Evolutionary conservation across 2,113 vertebrate genomes (phyloP), one percentile per base, ranked within the genome.

Genomic region (Muntiacus reevesi): DNA sequence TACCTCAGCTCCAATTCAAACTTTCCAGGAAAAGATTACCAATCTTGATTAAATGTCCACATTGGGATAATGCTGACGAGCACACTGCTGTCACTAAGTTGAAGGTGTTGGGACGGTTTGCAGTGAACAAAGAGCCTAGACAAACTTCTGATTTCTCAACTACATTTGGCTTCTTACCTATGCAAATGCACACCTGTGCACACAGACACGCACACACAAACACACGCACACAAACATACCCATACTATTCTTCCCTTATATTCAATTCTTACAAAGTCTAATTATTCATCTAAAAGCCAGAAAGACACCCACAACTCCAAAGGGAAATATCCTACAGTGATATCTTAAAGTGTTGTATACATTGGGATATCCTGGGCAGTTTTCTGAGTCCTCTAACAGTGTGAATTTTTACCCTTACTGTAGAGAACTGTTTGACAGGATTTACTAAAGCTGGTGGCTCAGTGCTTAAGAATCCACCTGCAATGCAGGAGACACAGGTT

Each of bases 91-190:
- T 85, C 67, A 47, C 36, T 47, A 40, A 21, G 1, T n/a, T 81
- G 7, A 55, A 55, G 7, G 5, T 21, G 28, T 21, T 40, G 1
- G 12, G 16, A 13, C 0, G 40, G 8, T 30, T 67, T 28, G 5
- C 12, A 81, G 11, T 74, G 36, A 88, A n/a, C 25, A 45, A 50
- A 3, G 0, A 27, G 2, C 13, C 5, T 55, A 45, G 23, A 43
- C 40, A 86, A 89, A 92, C 30, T 6, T 64, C 2, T 43, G 28
- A 36, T 79, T 95, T 82, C 9, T 67, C 71, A 17, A 45, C 1
- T 23, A 47, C 3, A 40, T 62, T 87, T 87, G 57, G 15, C 3
- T n/a, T 81, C 3, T 64, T 79, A 47, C 6, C 30, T 7, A 25
- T 8, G 23, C 33, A 47, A 57, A 17, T 16, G 1, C 23, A 50